Conservation (phyloP, 2,888 invertebrate species). For the Napeogenes sylphis region DNA sequence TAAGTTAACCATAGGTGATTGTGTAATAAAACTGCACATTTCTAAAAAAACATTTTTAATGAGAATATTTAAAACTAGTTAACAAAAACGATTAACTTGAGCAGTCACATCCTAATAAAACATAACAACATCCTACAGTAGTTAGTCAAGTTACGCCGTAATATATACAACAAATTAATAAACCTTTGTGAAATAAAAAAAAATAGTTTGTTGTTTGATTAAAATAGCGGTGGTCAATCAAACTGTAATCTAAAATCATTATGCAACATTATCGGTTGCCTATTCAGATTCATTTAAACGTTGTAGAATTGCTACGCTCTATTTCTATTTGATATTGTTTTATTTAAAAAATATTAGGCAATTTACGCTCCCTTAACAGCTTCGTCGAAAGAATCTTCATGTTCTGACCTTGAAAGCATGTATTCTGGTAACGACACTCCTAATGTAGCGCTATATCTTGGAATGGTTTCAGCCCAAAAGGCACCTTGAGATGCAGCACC, state of each 20-base stretch:
- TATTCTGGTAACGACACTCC: constrained; percentile 82
- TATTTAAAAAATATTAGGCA: constrained; percentile 44
- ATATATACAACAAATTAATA: too few relatives aligned
- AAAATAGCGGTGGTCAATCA: constrained; percentile 18
- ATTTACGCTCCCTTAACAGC: constrained; percentile 66
- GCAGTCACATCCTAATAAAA: constrained; percentile 19
- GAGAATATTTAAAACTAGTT: constrained; percentile 66
- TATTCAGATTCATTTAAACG: constrained; percentile 54
- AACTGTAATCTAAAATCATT: constrained; percentile 62
- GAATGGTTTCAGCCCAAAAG: constrained; percentile 82
- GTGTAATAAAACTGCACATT: neutral
- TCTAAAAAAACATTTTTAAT: constrained; percentile 47
- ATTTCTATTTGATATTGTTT: constrained; percentile 59
- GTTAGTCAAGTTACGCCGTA: too few relatives aligned
- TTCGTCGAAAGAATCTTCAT: constrained; percentile 82
- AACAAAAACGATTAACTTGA: constrained; percentile 52
- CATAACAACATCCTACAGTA: constrained; percentile 13
- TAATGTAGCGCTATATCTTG: constrained; percentile 79
- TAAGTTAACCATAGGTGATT: too few relatives aligned
- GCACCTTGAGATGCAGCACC: constrained; percentile 78
- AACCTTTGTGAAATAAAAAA: too few relatives aligned
- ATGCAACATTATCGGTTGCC: constrained; percentile 61
- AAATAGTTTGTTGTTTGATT: too few relatives aligned
- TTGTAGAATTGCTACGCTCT: constrained; percentile 70
- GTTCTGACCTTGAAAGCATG: constrained; percentile 82